Base-by-base conservation (phyloP, 2,797 vertebrate genomes). In the Choloepus didactylus region DNA sequence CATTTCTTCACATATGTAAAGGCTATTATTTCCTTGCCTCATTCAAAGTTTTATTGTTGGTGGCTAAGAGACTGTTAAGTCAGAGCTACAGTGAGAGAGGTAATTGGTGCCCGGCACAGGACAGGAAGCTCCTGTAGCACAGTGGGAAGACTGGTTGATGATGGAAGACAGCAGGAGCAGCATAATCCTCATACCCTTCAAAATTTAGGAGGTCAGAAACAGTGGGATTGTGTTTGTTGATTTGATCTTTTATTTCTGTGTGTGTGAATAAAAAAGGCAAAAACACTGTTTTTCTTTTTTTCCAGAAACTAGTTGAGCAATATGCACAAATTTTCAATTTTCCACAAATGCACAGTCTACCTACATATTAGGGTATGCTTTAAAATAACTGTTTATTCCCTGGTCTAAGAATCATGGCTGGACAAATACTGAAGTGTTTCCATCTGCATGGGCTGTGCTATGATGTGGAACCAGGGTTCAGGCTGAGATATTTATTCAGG, bases 1-100 rank as follows among this genome's bases (percentile, higher is more conserved):
- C 29, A n/a, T 81, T 69, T 92, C 14, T 95, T 64, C 38, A 38
- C 67, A n/a, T 66, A 76, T 75, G 59, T n/a, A 46, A 92, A 87
- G 35, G 11, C 10, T 77, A 35, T 84, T n/a, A 66, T 93, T 93
- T 87, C 44, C 72, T 51, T 87, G 81, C 29, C 62, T 82, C 31
- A 64, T 72, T 35, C 51, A 7, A 56, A 62, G 35, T 77, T 92
- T 89, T 90, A 46, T 46, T 91, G 93, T 87, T 60, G 21, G 35
- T 70, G 38, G 15, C 49, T 46, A 27, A 96, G 41, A 67, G 31
- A 62, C 76, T 82, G 0, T 18, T 25, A 31, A 79, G 49, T 66
- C 66, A 92, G 67, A 64, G 51, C 8, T 49, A 6, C 6, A n/a
- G 31, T 69, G 62, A 83, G 76, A 59, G 51, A 87, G 7, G n/a